Percentiles rank a stretch among this genome's conserved stretches.
Evolutionary conservation across 2,797 vertebrate genomes (phyloP).

Genomic region (Coendou prehensilis): DNA sequence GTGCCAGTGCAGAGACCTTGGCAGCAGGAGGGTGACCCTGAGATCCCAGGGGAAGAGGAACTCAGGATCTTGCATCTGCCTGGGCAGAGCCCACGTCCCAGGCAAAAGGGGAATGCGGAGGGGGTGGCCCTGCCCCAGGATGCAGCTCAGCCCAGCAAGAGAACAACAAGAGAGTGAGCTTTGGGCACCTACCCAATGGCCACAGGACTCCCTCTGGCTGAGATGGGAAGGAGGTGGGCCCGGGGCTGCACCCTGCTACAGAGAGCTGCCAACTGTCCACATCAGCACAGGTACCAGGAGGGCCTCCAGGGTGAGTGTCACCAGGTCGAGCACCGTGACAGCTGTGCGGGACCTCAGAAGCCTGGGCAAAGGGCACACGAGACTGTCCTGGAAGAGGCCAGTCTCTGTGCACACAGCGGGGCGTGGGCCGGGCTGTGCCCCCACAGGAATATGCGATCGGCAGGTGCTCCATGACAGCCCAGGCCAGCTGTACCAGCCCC

Average conservation of each 20-base stretch:
- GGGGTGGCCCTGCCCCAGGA: neutral
- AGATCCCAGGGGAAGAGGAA: neutral
- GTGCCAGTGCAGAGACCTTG: neutral
- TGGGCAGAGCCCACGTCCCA: too few relatives aligned
- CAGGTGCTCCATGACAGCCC: too few relatives aligned
- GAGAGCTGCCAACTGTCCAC: neutral
- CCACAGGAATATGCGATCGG: neutral
- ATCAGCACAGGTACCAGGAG: neutral
- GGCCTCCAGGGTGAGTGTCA: neutral
- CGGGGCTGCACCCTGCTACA: too few relatives aligned
- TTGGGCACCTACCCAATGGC: neutral
- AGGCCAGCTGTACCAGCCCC: neutral
- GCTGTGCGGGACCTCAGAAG: neutral
- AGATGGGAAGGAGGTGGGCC: neutral
- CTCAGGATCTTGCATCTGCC: rapidly evolving
- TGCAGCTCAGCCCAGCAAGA: neutral
- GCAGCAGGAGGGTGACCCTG: neutral
- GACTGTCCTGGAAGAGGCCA: neutral
- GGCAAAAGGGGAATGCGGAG: neutral
- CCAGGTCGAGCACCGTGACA: neutral
- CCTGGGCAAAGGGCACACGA: neutral
- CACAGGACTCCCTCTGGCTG: neutral
- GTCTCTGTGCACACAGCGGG: neutral
- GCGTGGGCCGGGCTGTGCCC: neutral
- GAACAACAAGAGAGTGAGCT: neutral